Evolutionary conservation across 2,113 vertebrate genomes (phyloP).

Genomic region (Sinocyclocheilus maitianheensis): DNA sequence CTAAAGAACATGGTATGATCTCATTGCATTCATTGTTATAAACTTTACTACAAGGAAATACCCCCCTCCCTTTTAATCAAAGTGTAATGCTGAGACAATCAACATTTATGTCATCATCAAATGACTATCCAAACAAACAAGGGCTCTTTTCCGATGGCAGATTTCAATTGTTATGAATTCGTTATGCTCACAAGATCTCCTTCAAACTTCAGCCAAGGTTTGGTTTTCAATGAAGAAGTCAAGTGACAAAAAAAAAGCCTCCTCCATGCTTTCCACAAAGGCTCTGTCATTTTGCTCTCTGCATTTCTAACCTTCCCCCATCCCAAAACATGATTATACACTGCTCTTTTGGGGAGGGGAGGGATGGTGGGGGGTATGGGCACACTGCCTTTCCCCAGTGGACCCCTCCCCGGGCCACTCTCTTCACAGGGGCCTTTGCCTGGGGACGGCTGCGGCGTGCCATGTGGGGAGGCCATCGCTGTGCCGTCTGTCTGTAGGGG

Average conservation of each 20-base stretch:
- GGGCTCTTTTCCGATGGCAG: background rate
- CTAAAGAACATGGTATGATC: background rate
- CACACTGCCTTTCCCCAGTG: background rate
- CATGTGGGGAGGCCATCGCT: conserved; percentile 65
- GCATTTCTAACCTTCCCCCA: conserved; percentile 10
- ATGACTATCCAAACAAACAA: background rate
- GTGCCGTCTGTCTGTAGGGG: conserved; percentile 49
- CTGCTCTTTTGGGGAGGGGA: conserved; percentile 16
- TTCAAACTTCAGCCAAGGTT: background rate
- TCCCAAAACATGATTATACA: conserved; percentile 30
- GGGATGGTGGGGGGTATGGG: background rate
- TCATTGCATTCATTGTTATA: background rate
- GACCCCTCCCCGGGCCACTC: conserved; percentile 54
- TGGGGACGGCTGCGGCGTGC: conserved; percentile 68
- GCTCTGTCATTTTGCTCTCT: conserved; percentile 32
- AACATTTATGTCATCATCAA: background rate
- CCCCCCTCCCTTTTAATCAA: background rate
- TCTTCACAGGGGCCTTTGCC: conserved; percentile 53
- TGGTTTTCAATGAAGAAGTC: conserved; percentile 15
- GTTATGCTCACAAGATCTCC: background rate
- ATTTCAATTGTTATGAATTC: background rate
- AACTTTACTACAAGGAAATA: background rate
- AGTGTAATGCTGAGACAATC: background rate
- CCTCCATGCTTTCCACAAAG: conserved; percentile 25
- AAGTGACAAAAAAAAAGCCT: background rate